Evolutionary conservation across 2,113 vertebrate genomes (phyloP).

Genomic region (Diadophis punctatus): DNA sequence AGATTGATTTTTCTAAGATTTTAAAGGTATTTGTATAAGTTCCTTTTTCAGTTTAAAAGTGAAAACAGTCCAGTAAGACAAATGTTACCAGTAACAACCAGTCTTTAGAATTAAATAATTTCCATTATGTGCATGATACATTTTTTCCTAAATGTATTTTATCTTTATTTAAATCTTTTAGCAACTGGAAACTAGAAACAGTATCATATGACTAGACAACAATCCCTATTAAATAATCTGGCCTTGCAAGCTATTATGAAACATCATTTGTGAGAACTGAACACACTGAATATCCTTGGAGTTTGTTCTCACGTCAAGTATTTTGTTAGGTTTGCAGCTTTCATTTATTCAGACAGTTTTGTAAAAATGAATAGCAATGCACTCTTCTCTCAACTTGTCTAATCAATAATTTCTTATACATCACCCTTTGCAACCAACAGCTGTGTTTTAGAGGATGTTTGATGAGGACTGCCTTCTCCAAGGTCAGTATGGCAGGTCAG

Average conservation of each 20-base stretch:
- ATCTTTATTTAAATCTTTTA: constrained; percentile 11
- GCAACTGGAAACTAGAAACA: neutral
- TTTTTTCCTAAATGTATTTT: neutral
- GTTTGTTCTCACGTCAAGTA: neutral
- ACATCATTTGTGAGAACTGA: neutral
- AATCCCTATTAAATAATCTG: neutral
- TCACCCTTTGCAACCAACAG: constrained; percentile 21
- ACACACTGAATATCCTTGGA: neutral
- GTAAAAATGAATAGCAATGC: neutral
- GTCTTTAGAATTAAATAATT: neutral
- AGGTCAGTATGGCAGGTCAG: constrained; percentile 22
- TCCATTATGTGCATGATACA: neutral
- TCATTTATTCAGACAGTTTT: neutral
- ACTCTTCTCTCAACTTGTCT: constrained; percentile 20
- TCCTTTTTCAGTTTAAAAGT: neutral
- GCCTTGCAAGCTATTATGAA: neutral
- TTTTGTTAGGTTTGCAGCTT: neutral
- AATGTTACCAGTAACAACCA: neutral
- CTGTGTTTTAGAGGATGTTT: constrained; percentile 8
- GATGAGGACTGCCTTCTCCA: neutral
- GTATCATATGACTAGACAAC: neutral
- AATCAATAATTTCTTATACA: constrained; percentile 15
- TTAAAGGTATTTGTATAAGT: neutral
- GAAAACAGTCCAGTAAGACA: neutral
- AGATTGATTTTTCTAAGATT: neutral